Evolutionary conservation across 2,113 vertebrate species (phyloP), one percentile per base, ranked within the genome.

Genomic region (Melanotaenia duboulayi): DNA sequence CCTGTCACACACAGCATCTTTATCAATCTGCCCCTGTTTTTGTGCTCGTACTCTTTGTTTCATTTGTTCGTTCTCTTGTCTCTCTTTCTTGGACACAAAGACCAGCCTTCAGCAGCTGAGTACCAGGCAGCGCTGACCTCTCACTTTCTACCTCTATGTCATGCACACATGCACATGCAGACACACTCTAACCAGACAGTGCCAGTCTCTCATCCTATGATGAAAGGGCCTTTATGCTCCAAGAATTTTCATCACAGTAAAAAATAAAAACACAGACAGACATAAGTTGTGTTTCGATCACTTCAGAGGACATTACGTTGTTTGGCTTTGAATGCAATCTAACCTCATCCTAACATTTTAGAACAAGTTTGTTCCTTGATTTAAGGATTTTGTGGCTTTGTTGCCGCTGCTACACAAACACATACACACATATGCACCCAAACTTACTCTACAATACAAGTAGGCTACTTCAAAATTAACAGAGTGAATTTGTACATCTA

Each of bases 41-140:
- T 81, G 58, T 42, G 56, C 44, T 11, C 0, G 59, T 16, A 40
- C 9, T 64, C 79, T 74, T 50, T 81, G 73, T 72, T 16, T 60
- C 37, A 49, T 61, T 54, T n/a, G 16, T 54, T 48, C 20, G 19
- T 54, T 4, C n/a, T 66, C 37, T 66, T 44, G 42, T 7, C 6
- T n/a, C 63, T 28, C 46, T 3, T 32, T 62, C 25, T 54, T 24
- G 58, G n/a, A 64, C 46, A 84, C 76, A 86, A 61, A 80, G 59
- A 73, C 3, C 14, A 37, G 65, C 46, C 64, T 83, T 82, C 54
- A 80, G 60, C 63, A 54, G 84, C 61, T 42, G 71, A 71, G 90
- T 88, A 76, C 86, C 90, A 87, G 84, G 82, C 88, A 74, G 81
- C 28, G 72, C 81, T 78, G 67, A 80, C 71, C 65, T 87, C 86